A percentile compares a stretch with the other conserved stretches of the same genome.
phyloP scores from a whole-genome alignment of 2,113 vertebrate genomes.

The Platycercus adscitus region DNA sequence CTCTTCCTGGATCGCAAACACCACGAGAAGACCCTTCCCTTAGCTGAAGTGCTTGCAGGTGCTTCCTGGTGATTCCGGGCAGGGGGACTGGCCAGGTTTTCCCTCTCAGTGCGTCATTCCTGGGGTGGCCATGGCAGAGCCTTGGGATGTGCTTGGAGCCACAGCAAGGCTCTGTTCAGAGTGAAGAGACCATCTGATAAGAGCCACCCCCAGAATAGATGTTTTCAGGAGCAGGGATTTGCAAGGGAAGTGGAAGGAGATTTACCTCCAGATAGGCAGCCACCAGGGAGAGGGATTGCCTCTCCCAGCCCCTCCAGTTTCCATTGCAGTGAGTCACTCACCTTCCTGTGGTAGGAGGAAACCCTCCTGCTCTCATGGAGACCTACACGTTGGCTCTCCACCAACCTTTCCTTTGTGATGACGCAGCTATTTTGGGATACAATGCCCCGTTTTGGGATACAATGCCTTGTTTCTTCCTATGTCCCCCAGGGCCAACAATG shows the following conservation, averaged over 20 bases:
- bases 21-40: background rate
- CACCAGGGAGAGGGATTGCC: conserved; percentile 24
- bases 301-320: background rate
- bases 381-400: background rate
- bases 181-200: background rate
- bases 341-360: conserved; percentile 52
- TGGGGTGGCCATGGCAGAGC: background rate
- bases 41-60: background rate
- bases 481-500: rapidly evolving
- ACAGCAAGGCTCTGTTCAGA: background rate
- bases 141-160: background rate
- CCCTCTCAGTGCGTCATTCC: background rate
- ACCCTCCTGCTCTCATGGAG: background rate
- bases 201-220: background rate
- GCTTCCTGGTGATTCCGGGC: conserved; percentile 25
- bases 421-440: background rate
- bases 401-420: background rate
- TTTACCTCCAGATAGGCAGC: background rate
- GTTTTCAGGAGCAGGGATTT: background rate
- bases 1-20: background rate
- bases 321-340: conserved; percentile 36
- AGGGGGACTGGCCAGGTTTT: background rate
- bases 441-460: conserved; percentile 4
- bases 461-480: background rate
- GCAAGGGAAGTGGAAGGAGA: conserved; percentile 26